These are phyloP conservation scores for Corythornis leucogaster DNA, from an alignment of 2,797 vertebrate genomes.

Conservation along the genomic window DNA sequence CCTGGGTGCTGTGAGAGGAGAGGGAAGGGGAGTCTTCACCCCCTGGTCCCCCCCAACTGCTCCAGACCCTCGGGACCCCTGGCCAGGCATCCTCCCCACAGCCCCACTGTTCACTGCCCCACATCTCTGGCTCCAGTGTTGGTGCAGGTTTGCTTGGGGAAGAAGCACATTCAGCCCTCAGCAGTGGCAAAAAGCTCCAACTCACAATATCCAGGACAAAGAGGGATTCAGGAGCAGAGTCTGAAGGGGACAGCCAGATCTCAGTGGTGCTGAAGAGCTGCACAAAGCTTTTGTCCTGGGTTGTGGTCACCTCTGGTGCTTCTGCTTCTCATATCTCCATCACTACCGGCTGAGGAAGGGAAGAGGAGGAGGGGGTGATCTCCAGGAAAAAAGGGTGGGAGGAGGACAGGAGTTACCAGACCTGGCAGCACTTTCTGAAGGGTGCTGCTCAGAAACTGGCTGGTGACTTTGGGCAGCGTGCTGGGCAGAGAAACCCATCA, in stretches of 20 bases:
- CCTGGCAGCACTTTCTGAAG: slow-evolving; percentile 65
- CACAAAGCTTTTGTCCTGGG: slow-evolving; percentile 17
- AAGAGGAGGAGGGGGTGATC: neutral
- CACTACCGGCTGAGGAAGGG: neutral
- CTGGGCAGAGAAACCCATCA: neutral
- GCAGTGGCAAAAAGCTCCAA: neutral
- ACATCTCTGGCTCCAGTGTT: no score
- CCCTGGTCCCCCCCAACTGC: no score
- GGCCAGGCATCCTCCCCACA: no score
- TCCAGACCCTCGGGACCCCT: no score
- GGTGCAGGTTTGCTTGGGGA: no score
- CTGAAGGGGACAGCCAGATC: neutral
- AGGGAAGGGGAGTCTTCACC: no score
- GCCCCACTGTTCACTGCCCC: no score
- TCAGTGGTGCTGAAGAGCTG: slow-evolving; percentile 46
- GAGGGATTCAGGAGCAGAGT: neutral
- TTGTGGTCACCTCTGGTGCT: slow-evolving; percentile 44
- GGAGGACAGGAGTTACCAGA: neutral
- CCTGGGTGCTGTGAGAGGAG: no score
- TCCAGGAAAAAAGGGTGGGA: neutral
- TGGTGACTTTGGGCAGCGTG: slow-evolving; percentile 36
- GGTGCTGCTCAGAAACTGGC: slow-evolving; percentile 68
- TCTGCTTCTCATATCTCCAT: slow-evolving; percentile 21
- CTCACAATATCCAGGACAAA: slow-evolving; percentile 66
- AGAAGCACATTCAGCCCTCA: no score